Percentiles rank a stretch among this genome's conserved stretches.
Evolutionary conservation across 1,140 invertebrate species (phyloP).

Genomic region (Augochlora pura): DNA sequence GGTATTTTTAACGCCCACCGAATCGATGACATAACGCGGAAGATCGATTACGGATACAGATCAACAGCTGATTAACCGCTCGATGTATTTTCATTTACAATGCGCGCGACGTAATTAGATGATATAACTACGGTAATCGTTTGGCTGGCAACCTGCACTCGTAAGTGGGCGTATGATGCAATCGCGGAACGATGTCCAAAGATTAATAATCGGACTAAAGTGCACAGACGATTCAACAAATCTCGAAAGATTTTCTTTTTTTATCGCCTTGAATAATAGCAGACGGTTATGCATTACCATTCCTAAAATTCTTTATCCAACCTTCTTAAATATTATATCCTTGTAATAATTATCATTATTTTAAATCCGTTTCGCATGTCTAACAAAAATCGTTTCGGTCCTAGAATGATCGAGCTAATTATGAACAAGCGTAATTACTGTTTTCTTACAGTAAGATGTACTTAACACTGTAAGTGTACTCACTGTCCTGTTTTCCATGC

Average conservation of each 20-base stretch:
- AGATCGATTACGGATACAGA: conserved; percentile 1
- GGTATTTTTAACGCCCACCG: conserved; percentile 14
- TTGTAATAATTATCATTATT: no score
- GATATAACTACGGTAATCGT: conserved; percentile 7
- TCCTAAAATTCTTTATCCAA: no score
- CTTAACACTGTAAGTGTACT: conserved; percentile 36
- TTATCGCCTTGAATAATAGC: no score
- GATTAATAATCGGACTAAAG: background rate
- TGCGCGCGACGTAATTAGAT: conserved; percentile 18
- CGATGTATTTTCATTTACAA: background rate
- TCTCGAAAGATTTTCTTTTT: no score
- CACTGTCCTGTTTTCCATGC: conserved; percentile 86
- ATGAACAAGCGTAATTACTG: no score
- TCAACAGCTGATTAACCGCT: background rate
- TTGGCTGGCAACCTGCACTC: background rate
- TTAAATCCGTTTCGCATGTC: no score
- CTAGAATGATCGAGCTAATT: no score
- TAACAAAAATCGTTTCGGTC: no score
- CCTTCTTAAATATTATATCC: no score
- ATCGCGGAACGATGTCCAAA: background rate
- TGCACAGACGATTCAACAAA: no score
- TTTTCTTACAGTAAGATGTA: no score
- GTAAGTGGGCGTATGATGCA: background rate
- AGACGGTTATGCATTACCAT: no score
- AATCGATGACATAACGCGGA: conserved; percentile 25